phyloP scores from a whole-genome alignment of 2,888 invertebrate species.

The Eumerus sabulonum region DNA sequence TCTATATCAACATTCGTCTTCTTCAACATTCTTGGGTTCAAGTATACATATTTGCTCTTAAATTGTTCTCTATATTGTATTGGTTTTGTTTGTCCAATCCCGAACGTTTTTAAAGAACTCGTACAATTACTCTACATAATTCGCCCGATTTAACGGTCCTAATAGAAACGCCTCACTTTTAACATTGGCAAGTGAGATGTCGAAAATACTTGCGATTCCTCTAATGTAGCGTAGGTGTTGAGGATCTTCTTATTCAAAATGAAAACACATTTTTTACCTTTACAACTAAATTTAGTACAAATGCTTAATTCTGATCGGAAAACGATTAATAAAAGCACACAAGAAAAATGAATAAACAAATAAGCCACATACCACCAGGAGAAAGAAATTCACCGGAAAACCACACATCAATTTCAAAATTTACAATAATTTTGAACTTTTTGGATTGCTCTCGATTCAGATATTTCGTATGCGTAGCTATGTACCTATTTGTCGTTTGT shows the following conservation, averaged over 20 bases:
- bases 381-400: conserved; percentile 31
- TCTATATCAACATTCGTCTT: too few species aligned
- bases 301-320: too few species aligned
- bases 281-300: too few species aligned
- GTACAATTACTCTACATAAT: too few species aligned
- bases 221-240: conserved; percentile 3
- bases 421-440: background rate
- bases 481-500: too few species aligned
- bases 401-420: conserved; percentile 21
- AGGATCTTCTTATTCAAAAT: too few species aligned
- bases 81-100: conserved; percentile 17
- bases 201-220: conserved; percentile 17
- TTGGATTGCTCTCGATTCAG: too few species aligned
- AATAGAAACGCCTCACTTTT: background rate
- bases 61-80: background rate
- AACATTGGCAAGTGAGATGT: background rate
- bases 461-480: too few species aligned
- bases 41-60: background rate
- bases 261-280: too few species aligned
- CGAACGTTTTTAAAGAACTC: too few species aligned
- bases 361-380: conserved; percentile 49
- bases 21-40: conserved; percentile 1
- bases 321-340: too few species aligned
- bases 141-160: conserved; percentile 10
- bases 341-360: background rate